Percentiles rank a stretch among this genome's conserved stretches.
phyloP scores from a whole-genome alignment of 2,797 vertebrate species.

The Lagocephalus sceleratus region DNA sequence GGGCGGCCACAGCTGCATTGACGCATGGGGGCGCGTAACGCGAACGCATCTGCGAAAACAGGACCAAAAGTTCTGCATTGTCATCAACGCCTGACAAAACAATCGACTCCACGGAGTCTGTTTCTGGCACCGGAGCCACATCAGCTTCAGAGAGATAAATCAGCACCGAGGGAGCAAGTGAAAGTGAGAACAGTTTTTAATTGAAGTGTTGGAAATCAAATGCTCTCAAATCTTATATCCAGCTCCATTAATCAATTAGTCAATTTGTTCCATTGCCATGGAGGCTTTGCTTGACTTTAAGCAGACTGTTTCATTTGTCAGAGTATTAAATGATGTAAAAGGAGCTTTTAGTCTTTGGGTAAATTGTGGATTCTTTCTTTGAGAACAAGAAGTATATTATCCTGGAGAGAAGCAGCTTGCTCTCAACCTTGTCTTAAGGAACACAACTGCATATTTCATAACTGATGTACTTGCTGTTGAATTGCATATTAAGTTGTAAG shows the following conservation, averaged over 20 bases:
- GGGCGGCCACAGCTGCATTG: no score
- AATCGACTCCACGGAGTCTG: slow-evolving; percentile 12
- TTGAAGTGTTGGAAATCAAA: slow-evolving; percentile 32
- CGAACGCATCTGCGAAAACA: no score
- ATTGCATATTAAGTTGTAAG: no score
- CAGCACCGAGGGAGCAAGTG: slow-evolving; percentile 14
- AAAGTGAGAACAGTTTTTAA: slow-evolving; percentile 19
- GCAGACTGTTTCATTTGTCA: not conserved
- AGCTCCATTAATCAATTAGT: slow-evolving; percentile 35
- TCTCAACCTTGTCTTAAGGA: no score
- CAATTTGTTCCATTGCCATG: slow-evolving; percentile 13
- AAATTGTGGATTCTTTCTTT: slow-evolving; percentile 12
- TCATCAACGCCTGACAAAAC: slow-evolving; percentile 8
- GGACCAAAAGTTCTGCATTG: slow-evolving; percentile 1
- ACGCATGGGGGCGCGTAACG: no score
- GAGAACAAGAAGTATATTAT: not conserved
- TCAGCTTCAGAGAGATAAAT: slow-evolving; percentile 20
- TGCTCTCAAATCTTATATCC: slow-evolving; percentile 26
- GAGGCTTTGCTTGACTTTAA: no score
- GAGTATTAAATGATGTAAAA: slow-evolving; percentile 28
- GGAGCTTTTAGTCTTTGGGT: slow-evolving; percentile 5
- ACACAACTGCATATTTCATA: no score
- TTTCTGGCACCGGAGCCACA: slow-evolving; percentile 23
- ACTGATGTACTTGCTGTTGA: no score
- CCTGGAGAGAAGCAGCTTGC: no score